A percentile compares a stretch with the other conserved stretches of the same genome.
phyloP scores from a whole-genome alignment of 2,797 vertebrate species.

The Ispidina picta region DNA sequence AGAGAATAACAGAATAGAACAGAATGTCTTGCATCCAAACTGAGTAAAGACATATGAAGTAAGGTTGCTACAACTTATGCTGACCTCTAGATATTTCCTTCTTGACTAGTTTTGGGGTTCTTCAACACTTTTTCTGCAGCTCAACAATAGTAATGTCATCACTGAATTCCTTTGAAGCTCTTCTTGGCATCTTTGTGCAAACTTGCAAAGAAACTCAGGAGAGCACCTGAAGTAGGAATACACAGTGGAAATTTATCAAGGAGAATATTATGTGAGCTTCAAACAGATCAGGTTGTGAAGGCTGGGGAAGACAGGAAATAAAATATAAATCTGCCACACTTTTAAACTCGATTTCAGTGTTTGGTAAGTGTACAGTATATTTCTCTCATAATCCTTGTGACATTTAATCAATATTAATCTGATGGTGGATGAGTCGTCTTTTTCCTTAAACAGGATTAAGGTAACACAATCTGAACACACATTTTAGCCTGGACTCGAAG shows the following conservation, averaged over 20 bases:
- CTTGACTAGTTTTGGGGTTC: not conserved
- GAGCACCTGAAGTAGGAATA: conserved; percentile 51
- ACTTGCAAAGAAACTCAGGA: conserved; percentile 35
- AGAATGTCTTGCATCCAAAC: not conserved
- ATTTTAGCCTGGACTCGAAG: conserved; percentile 58
- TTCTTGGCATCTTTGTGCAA: not conserved
- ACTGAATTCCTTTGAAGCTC: conserved; percentile 27
- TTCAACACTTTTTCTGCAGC: conserved; percentile 2
- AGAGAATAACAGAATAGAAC: not conserved
- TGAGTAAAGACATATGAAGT: not conserved
- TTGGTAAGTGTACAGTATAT: conserved; percentile 59
- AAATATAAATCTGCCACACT: conserved; percentile 61
- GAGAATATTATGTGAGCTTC: conserved; percentile 39
- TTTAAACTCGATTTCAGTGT: conserved; percentile 60
- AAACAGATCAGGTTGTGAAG: conserved; percentile 62
- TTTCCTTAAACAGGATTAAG: conserved; percentile 73
- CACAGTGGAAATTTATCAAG: conserved; percentile 55
- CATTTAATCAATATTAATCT: conserved; percentile 78
- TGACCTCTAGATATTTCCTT: conserved; percentile 23
- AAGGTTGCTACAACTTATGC: not conserved
- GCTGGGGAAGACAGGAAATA: conserved; percentile 45
- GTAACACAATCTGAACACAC: conserved; percentile 56
- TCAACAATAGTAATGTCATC: conserved; percentile 16
- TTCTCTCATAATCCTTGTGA: conserved; percentile 70
- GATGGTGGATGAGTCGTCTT: conserved; percentile 61